These are phyloP conservation scores for Synergus laeviventris DNA, from an alignment of 2,888 invertebrate species.

Conservation along the genomic window DNA sequence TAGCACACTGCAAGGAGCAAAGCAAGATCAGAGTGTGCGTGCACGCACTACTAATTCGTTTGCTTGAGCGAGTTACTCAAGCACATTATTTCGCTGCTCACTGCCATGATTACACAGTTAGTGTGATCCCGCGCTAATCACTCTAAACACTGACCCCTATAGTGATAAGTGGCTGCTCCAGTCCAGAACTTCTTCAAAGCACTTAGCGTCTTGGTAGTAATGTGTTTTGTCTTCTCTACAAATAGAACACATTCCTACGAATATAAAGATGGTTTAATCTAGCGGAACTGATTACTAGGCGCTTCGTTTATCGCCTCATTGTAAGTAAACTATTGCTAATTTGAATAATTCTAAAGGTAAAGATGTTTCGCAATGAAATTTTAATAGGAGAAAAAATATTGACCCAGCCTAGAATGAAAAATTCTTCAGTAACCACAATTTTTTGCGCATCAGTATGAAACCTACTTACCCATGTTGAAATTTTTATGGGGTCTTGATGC, in stretches of 20 bases:
- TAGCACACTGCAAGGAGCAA: constrained; percentile 38
- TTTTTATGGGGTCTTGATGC: too few relatives aligned
- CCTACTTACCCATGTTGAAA: too few relatives aligned
- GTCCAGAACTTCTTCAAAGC: constrained; percentile 47
- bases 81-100: constrained; percentile 57
- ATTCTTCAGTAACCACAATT: too few relatives aligned
- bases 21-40: constrained; percentile 45
- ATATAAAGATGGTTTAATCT: constrained; percentile 2
- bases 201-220: constrained; percentile 34
- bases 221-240: constrained; percentile 44
- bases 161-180: constrained; percentile 60
- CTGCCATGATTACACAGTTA: constrained; percentile 62
- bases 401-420: too few relatives aligned
- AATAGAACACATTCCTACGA: constrained; percentile 35
- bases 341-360: background rate
- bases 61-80: constrained; percentile 56
- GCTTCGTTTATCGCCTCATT: background rate
- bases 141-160: constrained; percentile 59
- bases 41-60: constrained; percentile 63
- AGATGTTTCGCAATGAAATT: background rate
- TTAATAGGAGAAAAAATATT: background rate
- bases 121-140: constrained; percentile 63
- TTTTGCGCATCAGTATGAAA: too few relatives aligned
- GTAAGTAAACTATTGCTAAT: background rate
- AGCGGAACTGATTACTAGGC: constrained; percentile 11